Evolutionary conservation across 2,113 vertebrate species (phyloP), one percentile per base, ranked within the genome.

Genomic region (Mirza zaza): DNA sequence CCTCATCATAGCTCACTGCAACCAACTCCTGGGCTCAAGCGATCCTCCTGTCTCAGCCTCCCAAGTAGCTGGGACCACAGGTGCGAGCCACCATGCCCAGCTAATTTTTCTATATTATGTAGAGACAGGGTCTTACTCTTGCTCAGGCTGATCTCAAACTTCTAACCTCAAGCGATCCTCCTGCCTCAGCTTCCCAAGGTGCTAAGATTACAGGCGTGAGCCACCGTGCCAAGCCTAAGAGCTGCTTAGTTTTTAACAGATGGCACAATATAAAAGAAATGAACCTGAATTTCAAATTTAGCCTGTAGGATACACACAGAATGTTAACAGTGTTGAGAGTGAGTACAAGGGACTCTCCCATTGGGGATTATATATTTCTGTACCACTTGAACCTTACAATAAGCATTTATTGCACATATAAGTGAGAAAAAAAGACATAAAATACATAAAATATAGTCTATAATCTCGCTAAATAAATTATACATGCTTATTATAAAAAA

Each of bases 231-330:
- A 23, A 29, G 45, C 42, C 55, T 23, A 73, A 42, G 82, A 80
- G 55, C 48, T 90, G 55, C 32, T 90, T 85, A 11, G 18, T 48
- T 36, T 85, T 65, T 89, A n/a, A 70, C 88, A 77, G 61, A 12
- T 84, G 79, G n/a, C 85, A 70, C 70, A 89, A 83, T 50, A 34
- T 84, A 39, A 70, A 95, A 92, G 68, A 75, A 87, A 36, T 55
- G 52, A 39, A 67, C 61, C 23, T 80, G 23, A 45, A 52, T 57
- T 73, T 82, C 81, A 82, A 76, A 48, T 45, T 67, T 81, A 48
- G 34, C 20, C 27, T 92, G 83, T 70, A 61, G 42, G 70, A 13
- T 50, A 89, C 12, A 61, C 0, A 7, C 39, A 63, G 85, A 77
- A 68, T 45, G 23, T 68, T 77, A 68, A 63, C 42, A 45, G 68